Percentiles rank a stretch among this genome's conserved stretches.
Conservation (phyloP, 2,113 vertebrate species). For the Podarcis raffonei region DNA sequence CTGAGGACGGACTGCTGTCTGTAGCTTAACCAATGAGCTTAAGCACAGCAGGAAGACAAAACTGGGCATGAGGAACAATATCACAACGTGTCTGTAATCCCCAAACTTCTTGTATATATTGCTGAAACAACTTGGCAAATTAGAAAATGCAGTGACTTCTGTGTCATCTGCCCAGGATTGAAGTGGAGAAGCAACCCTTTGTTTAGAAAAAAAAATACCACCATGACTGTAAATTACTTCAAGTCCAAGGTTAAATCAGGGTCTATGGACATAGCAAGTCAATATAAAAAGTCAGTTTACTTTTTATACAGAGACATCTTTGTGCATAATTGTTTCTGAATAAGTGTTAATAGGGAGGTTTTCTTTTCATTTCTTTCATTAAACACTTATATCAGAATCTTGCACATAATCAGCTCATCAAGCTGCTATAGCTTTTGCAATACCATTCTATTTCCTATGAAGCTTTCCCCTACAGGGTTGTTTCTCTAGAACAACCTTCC, state of each 20-base stretch:
- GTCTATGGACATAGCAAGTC: too few relatives aligned
- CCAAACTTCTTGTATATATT: background rate
- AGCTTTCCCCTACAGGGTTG: background rate
- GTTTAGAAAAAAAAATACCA: background rate
- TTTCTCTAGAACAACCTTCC: background rate
- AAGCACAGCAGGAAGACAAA: background rate
- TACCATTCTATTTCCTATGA: background rate
- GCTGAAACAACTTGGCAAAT: background rate
- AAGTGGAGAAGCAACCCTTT: background rate
- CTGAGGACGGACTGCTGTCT: slow-evolving; percentile 18
- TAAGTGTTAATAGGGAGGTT: background rate
- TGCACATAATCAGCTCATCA: background rate
- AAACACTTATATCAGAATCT: background rate
- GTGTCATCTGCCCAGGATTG: background rate
- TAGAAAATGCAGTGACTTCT: background rate
- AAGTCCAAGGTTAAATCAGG: background rate
- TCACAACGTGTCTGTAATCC: background rate
- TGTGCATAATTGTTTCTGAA: background rate
- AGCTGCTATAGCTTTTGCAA: background rate
- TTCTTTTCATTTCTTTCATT: background rate
- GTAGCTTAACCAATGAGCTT: slow-evolving; percentile 17
- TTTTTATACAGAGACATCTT: background rate
- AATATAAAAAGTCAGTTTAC: background rate
- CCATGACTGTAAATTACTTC: background rate
- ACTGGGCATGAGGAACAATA: background rate